A percentile compares a stretch with the other conserved stretches of the same genome.
Conservation (phyloP, 2,797 vertebrate species). For the Chaenodraco wilsoni region DNA sequence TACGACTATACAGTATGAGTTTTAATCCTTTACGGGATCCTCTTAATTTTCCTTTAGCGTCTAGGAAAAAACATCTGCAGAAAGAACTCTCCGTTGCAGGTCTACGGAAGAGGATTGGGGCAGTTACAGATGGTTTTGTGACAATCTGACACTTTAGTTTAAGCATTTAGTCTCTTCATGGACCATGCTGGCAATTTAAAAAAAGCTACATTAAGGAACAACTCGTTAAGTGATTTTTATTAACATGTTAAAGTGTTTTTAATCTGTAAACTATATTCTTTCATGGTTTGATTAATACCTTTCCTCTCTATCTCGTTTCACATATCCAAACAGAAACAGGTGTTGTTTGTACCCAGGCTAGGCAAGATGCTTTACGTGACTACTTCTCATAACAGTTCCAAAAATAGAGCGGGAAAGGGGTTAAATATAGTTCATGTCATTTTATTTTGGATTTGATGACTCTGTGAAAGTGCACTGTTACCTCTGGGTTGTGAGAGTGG, state of each 20-base stretch:
- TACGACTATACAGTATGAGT: too few species aligned
- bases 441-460: conserved; percentile 82
- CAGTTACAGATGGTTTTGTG: background rate
- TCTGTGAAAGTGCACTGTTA: conserved; percentile 76
- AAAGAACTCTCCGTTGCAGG: too few species aligned
- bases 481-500: conserved; percentile 68
- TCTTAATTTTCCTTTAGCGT: too few species aligned
- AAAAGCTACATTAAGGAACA: background rate
- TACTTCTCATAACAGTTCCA: conserved; percentile 65
- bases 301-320: conserved; percentile 35
- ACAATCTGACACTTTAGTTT: background rate
- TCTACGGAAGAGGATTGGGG: too few species aligned
- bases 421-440: conserved; percentile 79
- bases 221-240: background rate
- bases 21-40: too few species aligned
- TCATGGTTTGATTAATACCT: conserved; percentile 12
- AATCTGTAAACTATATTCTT: background rate
- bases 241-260: background rate
- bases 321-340: conserved; percentile 72
- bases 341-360: conserved; percentile 40
- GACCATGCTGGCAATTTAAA: background rate
- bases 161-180: background rate
- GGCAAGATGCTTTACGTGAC: conserved; percentile 48
- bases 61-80: too few species aligned
- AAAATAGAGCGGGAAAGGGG: conserved; percentile 74